Evolutionary conservation across 1,140 invertebrate species (phyloP).

Genomic region (Apocrypta bakeri): DNA sequence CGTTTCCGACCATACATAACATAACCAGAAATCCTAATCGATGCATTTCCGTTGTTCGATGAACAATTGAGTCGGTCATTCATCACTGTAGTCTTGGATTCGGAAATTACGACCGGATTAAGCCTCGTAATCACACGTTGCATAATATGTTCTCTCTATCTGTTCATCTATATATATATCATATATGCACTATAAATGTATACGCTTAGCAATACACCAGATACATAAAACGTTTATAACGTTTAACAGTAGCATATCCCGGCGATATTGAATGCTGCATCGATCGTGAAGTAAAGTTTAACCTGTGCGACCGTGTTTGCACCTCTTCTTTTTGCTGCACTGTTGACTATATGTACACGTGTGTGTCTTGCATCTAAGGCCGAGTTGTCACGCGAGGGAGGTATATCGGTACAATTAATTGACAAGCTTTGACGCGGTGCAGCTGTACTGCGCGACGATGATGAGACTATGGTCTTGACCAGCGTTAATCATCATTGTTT

Average conservation of each 20-base stretch:
- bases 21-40: too few species aligned
- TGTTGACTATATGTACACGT: not conserved
- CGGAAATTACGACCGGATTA: not conserved
- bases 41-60: not conserved
- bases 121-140: not conserved
- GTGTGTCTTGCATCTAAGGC: conserved; percentile 5
- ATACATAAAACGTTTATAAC: too few species aligned
- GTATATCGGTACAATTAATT: conserved; percentile 27
- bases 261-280: conserved; percentile 67
- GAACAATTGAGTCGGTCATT: not conserved
- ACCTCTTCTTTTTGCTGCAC: conserved; percentile 40
- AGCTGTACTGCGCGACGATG: not conserved
- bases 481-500: not conserved
- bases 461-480: not conserved
- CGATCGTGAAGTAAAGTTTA: conserved; percentile 69
- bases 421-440: not conserved
- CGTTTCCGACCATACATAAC: too few species aligned
- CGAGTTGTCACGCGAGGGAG: not conserved
- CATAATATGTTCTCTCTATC: not conserved
- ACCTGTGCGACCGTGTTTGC: conserved; percentile 62
- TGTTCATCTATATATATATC: not conserved
- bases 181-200: not conserved
- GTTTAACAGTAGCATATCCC: too few species aligned
- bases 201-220: too few species aligned
- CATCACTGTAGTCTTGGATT: too few species aligned